These are phyloP conservation scores for Phenganax subtilis DNA, from an alignment of 92 coral and sea anemone species.

Conservation along the genomic window DNA sequence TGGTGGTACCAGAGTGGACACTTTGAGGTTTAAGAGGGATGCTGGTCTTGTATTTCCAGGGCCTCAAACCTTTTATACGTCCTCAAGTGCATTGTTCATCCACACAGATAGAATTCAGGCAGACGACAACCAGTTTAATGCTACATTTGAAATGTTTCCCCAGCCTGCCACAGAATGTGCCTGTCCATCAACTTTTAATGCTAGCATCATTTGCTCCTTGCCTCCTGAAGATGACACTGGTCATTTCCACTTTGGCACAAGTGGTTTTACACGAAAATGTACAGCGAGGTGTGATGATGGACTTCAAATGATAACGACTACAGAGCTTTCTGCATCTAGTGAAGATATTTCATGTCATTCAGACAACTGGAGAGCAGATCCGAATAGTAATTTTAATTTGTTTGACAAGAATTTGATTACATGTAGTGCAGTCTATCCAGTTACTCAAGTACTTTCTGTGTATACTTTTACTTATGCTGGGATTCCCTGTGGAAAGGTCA, in stretches of 20 bases:
- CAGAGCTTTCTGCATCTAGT: too few relatives aligned
- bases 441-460: background rate
- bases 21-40: background rate
- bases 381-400: too few relatives aligned
- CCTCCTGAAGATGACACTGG: background rate
- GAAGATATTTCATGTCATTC: too few relatives aligned
- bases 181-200: background rate
- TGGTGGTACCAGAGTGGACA: background rate
- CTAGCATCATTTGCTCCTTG: background rate
- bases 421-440: background rate
- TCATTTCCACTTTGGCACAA: background rate
- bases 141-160: slow-evolving; percentile 12
- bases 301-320: background rate
- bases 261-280: background rate
- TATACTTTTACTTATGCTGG: background rate
- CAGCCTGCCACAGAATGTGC: background rate
- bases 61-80: background rate
- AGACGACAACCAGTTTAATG: background rate
- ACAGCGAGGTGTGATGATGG: background rate
- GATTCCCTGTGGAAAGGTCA: background rate
- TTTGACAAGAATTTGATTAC: background rate
- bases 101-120: background rate
- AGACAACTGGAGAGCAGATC: too few relatives aligned
- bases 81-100: slow-evolving; percentile 1
- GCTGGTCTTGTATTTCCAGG: background rate